Base-by-base conservation (phyloP, 2,797 vertebrate genomes). In the Fistularia commersonii region DNA sequence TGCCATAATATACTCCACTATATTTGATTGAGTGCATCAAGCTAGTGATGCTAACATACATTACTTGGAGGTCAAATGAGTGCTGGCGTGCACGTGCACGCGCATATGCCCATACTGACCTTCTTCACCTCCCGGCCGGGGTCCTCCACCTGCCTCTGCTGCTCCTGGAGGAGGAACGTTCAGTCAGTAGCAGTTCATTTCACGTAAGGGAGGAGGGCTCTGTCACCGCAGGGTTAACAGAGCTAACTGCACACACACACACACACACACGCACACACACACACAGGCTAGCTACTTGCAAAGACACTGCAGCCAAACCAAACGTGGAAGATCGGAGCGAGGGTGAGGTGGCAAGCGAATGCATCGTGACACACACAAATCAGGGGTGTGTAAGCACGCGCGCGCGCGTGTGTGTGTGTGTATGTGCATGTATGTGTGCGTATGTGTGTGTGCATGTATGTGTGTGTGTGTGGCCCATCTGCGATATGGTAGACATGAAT, bases 51-150 rank as follows among this genome's bases (percentile, higher is more conserved):
- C n/a, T n/a, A n/a, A n/a, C n/a, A n/a, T n/a, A n/a, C n/a, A n/a
- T n/a, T n/a, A n/a, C n/a, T n/a, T n/a, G n/a, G n/a, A n/a, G n/a
- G n/a, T n/a, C n/a, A n/a, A n/a, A n/a, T n/a, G n/a, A n/a, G n/a
- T n/a, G n/a, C n/a, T n/a, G n/a, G n/a, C n/a, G n/a, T n/a, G n/a
- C n/a, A n/a, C n/a, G n/a, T n/a, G n/a, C n/a, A n/a, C n/a, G n/a
- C n/a, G n/a, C n/a, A n/a, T n/a, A 40, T 40, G 38, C 3, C 13
- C 3, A 31, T 15, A 64, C 81, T 43, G 51, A 96, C 94, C 87
- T 95, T 96, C 86, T 95, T 96, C 63, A 96, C 94, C 71, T 95
- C 94, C 52, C 94, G 84, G 45, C 93, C 86, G 0, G 93, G 92
- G 47, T 95, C 94, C 67, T 95, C 94, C 5, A 94, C 90, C 88